Evolutionary conservation across 2,113 vertebrate genomes (phyloP), one percentile per base, ranked within the genome.

Genomic region (Gallinago paraguaiae): DNA sequence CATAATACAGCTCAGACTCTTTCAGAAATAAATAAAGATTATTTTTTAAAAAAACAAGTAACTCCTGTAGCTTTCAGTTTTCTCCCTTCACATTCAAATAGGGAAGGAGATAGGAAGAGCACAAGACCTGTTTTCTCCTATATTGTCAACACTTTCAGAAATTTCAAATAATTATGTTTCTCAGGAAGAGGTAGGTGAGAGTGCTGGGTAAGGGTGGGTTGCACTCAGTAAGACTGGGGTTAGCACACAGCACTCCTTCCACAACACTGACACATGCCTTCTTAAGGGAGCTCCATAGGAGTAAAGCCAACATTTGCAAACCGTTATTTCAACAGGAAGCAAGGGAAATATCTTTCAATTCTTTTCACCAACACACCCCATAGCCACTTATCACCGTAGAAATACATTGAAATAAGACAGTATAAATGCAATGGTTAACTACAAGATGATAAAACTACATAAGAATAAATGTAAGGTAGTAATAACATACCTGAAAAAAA

Each of bases 391-490:
- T 33, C 35, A 33, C 56, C 70, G 76, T 6, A 90, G 80, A 83
- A 88, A 83, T 11, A 11, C 17, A 77, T 15, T 63, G 56, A 94
- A 93, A 92, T 57, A 88, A 90, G 61, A 31, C 11, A 41, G 4
- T 17, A 56, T 56, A 18, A 90, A 76, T 54, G 68, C 39, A 85
- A 56, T 35, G 51, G 50, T 82, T 94, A 88, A 90, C 70, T 92
- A 77, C 57, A 90, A 94, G 25, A 84, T 0, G 0, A 51, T 70
- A 18, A 83, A 83, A 59, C 14, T 20, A 54, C 30, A 68, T 30
- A 56, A 88, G 43, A 96, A 90, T 61, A 95, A 95, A 93, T 37
- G 33, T 6, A 78, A 81, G 12, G 31, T 59, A 83, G 28, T 25
- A 82, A 82, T 85, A 76, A 88, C 2, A 5, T 45, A 92, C 59